Base-by-base conservation (phyloP, 2,797 vertebrate genomes). In the Liparis tanakae region DNA sequence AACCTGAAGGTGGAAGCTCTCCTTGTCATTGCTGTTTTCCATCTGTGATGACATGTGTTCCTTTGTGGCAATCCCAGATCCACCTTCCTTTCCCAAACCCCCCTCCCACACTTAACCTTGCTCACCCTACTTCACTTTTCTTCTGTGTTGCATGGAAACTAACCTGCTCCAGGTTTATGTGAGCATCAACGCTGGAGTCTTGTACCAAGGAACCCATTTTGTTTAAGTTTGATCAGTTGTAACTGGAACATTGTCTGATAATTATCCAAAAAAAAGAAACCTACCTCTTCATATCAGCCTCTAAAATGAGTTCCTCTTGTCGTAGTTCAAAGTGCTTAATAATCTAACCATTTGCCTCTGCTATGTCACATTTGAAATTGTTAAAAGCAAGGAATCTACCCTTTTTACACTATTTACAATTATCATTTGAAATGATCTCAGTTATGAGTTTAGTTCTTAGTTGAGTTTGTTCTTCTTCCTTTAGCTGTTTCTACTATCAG, bases 1-100 rank as follows among this genome's bases (percentile, higher is more conserved):
- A 93, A 94, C 74, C 90, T 96, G 83, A 96, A 96, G 95, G 95
- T 96, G 94, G 92, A 94, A 90, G 84, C 89, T 82, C 92, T 93
- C 92, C 82, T 93, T 93, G 88, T 93, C 89, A 88, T 91, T 91
- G 78, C 85, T 90, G 85, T 93, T 87, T 75, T 89, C 84, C 90
- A 85, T 94, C 89, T 92, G 90, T 95, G 91, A 94, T 92, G 88
- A 90, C 93, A 93, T 94, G 88, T 94, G 89, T 92, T 87, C 90
- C 90, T 90, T 88, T 95, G 93, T 95, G 93, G 87, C 90, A 90
- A 89, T 91, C 87, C 90, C 87, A 89, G 87, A 90, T 78, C 66
- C 83, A 67, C 74, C 37, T 76, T 81, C 82, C 81, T 79, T 77
- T 68, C 80, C 82, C 78, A 46, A 62, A 30, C 74, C 67, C 70